Base-by-base conservation (phyloP, 2,888 invertebrate species). In the Eurytoma adleriae region DNA sequence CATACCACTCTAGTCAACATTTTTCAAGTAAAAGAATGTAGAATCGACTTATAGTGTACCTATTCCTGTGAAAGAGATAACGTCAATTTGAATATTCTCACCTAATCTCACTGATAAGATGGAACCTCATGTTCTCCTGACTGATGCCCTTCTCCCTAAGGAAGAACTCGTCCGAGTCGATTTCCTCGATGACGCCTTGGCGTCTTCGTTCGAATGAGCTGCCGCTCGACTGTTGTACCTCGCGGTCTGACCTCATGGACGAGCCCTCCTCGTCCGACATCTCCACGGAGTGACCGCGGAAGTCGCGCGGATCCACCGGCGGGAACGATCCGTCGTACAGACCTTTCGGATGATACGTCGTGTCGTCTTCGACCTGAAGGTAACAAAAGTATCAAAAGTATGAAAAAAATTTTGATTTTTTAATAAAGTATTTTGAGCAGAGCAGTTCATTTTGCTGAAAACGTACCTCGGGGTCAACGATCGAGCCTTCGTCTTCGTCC, bases 81-180 rank as follows among this genome's bases (percentile, higher is more conserved):
- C n/a, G n/a, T n/a, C n/a, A n/a, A n/a, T n/a, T n/a, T n/a, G n/a
- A n/a, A 10, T 40, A 40, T 40, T 57, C 20, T 57, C 52, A 82
- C 82, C 82, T 82, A 3, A 82, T 80, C 30, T 82, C 82, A 56
- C 64, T 78, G 16, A 72, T 75, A 7, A 82, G 62, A 0, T 75
- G 70, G 57, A 72, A 82, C 12, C 95, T 95, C 88, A 96, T 95
- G 91, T 96, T 95, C 90, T 96, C 96, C 87, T 95, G 94, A 83
- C 96, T 96, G 87, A 96, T 94, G 82, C 96, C 96, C 89, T 95
- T 94, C 90, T 95, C 95, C 84, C 96, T 93, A 82, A 96, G 92
- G 89, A 96, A 96, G 92, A 96, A 97, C 91, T 97, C 96, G 90
- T 97, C 96, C 62, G 96, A 95, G 88, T 96, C 95, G 84, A 96